Evolutionary conservation across 2,113 vertebrate genomes (phyloP), one percentile per base, ranked within the genome.

Genomic region (Raja brachyura): DNA sequence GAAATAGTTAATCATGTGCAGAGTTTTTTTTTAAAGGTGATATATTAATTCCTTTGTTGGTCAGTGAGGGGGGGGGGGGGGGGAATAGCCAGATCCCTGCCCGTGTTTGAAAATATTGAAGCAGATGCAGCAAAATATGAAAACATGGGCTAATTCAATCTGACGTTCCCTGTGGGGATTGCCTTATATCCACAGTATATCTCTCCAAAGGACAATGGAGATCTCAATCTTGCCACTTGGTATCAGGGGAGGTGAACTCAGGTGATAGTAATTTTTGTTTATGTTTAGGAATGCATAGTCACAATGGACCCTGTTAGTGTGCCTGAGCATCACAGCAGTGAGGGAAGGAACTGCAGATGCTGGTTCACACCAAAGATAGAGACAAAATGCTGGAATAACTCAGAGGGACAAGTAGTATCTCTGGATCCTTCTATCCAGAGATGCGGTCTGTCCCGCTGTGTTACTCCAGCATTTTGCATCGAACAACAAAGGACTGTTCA

Each of bases 131-230:
- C n/a, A 63, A 13, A 63, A 63, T 0, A 31, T 33, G n/a, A 77
- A 31, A 77, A n/a, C 83, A 88, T 16, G n/a, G 59, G 13, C 83
- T 88, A 88, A 88, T 63, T 88, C 83, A 63, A 88, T 66, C 83
- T 31, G 83, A 66, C n/a, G 7, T 63, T 88, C 83, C 83, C 83
- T 86, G 59, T 6, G 59, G 83, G 13, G 31, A 31, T 5, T 88
- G 83, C 83, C 28, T 63, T 31, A 28, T 14, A 31, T 88, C 83
- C 18, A 63, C n/a, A 2, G n/a, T n/a, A 88, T 63, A 31, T 86
- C 59, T 63, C 83, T 61, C 59, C 13, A 16, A 1, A 66, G 83
- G 56, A 31, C 14, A 14, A 85, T 61, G 54, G 54, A 59, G 81
- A 56, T 4, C 10, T 11, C 81, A 85, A n/a, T 63, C 59, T 86